Base-by-base conservation (phyloP, 2,888 invertebrate species). In the Aleiodes testaceus region DNA sequence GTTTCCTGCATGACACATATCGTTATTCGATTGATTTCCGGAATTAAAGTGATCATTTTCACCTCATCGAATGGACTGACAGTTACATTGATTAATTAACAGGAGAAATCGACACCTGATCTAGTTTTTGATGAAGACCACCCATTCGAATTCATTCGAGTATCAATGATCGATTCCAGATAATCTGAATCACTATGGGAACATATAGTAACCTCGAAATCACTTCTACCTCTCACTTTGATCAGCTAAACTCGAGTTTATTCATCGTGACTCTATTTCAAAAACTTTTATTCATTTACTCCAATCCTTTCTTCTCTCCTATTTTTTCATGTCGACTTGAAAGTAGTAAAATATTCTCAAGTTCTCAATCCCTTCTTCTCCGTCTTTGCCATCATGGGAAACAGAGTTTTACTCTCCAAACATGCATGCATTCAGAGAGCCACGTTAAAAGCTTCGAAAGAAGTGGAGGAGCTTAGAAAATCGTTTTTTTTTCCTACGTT, bases 381-480 rank as follows among this genome's bases (percentile, higher is more conserved):
- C 26, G 55, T 12, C n/a, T 26, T 30, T 30, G 12, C 11, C 55
- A 55, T 55, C 55, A 30, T 55, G 55, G 26, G 55, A 55, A 12
- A 55, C 55, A 55, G 30, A 14, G 30, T 30, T 55, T 30, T 36
- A 36, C 36, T 55, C 30, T 55, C 30, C 55, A 26, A 55, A 55
- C 55, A 55, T 55, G 55, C 55, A 55, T 55, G 55, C 30, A 55
- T 16, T n/a, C 26, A 30, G 55, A 30, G 55, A 55, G 55, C n/a
- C 55, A 55, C 30, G 55, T 30, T 26, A 55, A 55, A 55, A 55
- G 55, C 55, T 55, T 55, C 30, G 26, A 12, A 30, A 30, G 11
- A 55, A 55, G 30, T 9, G 36, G 36, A 55, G 55, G 20, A 30
- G 26, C 30, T 55, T 55, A 55, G 55, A 14, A 30, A n/a, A 55